Conservation (phyloP, 2,888 invertebrate genomes). For the Melinopterus prodromus region DNA sequence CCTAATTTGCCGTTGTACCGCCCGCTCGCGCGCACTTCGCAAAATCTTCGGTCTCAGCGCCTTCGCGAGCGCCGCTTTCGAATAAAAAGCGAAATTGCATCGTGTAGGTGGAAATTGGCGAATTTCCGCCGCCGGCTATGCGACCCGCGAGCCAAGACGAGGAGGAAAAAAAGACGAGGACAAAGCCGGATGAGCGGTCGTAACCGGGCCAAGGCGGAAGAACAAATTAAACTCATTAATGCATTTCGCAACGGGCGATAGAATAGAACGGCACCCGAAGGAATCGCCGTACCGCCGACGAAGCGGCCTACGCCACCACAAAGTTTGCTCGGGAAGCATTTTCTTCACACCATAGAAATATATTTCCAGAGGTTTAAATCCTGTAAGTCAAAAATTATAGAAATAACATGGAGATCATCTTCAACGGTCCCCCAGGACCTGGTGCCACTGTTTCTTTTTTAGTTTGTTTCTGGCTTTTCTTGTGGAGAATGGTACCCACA, state of each 20-base stretch:
- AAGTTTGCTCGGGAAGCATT: too few relatives aligned
- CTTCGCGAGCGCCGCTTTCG: not conserved
- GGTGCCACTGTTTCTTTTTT: too few relatives aligned
- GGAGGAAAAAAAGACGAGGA: slow-evolving; percentile 9
- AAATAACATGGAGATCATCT: too few relatives aligned
- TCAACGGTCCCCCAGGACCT: too few relatives aligned
- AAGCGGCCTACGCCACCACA: too few relatives aligned
- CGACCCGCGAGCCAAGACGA: slow-evolving; percentile 6
- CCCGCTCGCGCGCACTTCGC: not conserved
- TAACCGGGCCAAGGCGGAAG: slow-evolving; percentile 40
- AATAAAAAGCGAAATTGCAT: slow-evolving; percentile 11
- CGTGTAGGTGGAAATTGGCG: slow-evolving; percentile 22
- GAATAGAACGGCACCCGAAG: slow-evolving; percentile 33
- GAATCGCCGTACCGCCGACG: slow-evolving; percentile 19
- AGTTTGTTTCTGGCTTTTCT: too few relatives aligned
- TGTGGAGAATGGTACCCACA: too few relatives aligned
- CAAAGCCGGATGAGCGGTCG: slow-evolving; percentile 45
- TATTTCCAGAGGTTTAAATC: too few relatives aligned
- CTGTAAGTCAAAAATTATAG: too few relatives aligned
- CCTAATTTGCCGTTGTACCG: not conserved
- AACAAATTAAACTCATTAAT: slow-evolving; percentile 38
- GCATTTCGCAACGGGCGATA: slow-evolving; percentile 30
- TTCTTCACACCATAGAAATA: too few relatives aligned
- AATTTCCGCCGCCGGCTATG: slow-evolving; percentile 11
- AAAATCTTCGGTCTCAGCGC: not conserved